Base-by-base conservation (phyloP, 92 coral and sea anemone species). In the Meandrina meandrites region DNA sequence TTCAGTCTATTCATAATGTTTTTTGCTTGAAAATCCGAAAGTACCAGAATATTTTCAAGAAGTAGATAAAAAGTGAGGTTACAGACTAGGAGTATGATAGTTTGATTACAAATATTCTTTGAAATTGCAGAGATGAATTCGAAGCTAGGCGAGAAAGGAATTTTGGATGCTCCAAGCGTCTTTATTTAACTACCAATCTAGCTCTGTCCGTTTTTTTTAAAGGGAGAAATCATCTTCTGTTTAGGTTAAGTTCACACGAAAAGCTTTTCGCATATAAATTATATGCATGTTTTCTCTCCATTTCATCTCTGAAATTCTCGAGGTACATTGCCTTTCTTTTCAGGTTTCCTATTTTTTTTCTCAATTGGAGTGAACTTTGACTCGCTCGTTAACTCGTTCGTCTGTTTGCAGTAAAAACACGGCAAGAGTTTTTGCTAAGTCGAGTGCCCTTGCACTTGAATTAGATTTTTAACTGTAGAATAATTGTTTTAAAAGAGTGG, bases 401-500 rank as follows among this genome's bases (percentile, higher is more conserved):
- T 53, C 79, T 69, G 79, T 83, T 47, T 31, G 36, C 71, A 73
- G 42, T 85, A 40, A 85, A 22, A 75, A 75, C 40, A 18, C 32
- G 51, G 28, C 69, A 56, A 32, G 72, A 50, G 70, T 72, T 71
- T 76, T 36, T 69, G 69, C 60, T 19, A 42, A 58, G 73, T 84
- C 74, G 12, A 37, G 64, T 40, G 68, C 68, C 40, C 56, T 22
- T 19, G 36, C 69, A 14, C 76, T 50, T 31, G 84, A 69, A 86
- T 79, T 86, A 79, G 78, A 67, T 67, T 86, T 86, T 86, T 86
- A 86, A 70, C 79, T 78, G 89, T 86, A 86, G 89, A 21, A 86
- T 86, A 79, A 78, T 79, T 86, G 69, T 79, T 86, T 86, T 86
- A 64, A n/a, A 83, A 78, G 89, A 86, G 85, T 86, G 84, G 84